Evolutionary conservation across 2,797 vertebrate species (phyloP), one percentile per base, ranked within the genome.

Genomic region (Sebastes oblongus): DNA sequence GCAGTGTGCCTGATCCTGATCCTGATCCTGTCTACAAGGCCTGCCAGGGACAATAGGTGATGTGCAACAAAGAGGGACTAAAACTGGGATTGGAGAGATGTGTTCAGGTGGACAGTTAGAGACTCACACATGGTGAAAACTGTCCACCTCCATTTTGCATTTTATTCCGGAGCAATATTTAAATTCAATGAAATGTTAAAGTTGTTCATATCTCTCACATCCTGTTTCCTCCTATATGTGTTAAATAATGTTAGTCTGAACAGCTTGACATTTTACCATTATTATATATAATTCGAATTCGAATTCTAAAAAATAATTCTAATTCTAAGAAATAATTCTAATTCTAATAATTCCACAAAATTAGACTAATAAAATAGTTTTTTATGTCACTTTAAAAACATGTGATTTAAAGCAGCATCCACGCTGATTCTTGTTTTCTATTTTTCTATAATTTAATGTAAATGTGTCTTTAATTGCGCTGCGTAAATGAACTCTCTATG

Each of bases 1-100:
- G 86, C 78, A 29, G 59, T 34, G 81, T 50, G 46, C 18, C 46
- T 80, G 90, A 81, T 46, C 42, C 42, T 80, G 90, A 81, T 59
- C 80, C 72, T 65, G 81, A 52, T 54, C 75, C 50, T 22, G 34
- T 65, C 22, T 55, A 24, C 54, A 76, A 76, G 89, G 88, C 82
- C 84, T 77, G 78, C 68, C 10, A 76, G 79, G 82, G 72, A 90
- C 88, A 89, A 89, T 84, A 85, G 90, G 80, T 83, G 71, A 69
- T 39, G 76, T 32, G 62, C 82, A 88, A 89, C 88, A 90, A 87
- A 89, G 83, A 71, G 59, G 61, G 66, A 77, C 70, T 67, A 36
- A 68, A 84, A 77, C 14, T 69, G 67, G 8, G 20, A 24, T 8
- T 72, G 66, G 34, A 75, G 34, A 75, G 50, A 64, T 12, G 76